Evolutionary conservation across 2,797 vertebrate genomes (phyloP).

Genomic region (Euthynnus affinis): DNA sequence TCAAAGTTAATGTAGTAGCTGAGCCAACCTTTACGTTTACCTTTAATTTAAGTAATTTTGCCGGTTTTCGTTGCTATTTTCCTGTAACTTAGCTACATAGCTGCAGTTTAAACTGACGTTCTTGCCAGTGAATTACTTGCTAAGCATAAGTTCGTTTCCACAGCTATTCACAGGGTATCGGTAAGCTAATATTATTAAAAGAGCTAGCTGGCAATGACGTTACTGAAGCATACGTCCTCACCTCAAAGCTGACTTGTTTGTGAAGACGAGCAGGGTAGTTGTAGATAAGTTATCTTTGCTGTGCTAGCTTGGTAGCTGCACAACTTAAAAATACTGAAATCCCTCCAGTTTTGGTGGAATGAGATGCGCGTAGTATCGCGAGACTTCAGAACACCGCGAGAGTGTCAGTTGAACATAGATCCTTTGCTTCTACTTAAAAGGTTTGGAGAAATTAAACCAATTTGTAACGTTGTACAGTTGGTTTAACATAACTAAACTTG

Average conservation of each 20-base stretch:
- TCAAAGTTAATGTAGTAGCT: not conserved
- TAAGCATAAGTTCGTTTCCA: not conserved
- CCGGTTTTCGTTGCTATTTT: not conserved
- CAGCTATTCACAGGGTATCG: not conserved
- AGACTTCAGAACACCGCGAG: conserved; percentile 13
- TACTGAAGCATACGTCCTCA: not conserved
- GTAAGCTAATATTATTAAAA: not conserved
- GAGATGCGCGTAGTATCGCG: conserved; percentile 34
- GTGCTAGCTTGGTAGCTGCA: conserved; percentile 50
- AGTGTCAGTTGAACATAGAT: not conserved
- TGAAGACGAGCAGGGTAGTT: not conserved
- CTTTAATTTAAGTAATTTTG: not conserved
- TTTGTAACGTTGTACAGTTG: not conserved
- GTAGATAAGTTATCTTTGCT: conserved; percentile 2
- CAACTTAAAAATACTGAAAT: conserved; percentile 24
- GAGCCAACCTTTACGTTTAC: not conserved
- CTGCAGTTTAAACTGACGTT: no score
- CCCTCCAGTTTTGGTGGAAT: conserved; percentile 72
- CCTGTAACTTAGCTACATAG: not conserved
- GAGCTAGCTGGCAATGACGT: rapidly evolving
- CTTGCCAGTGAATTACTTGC: rapidly evolving
- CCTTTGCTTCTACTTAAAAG: not conserved
- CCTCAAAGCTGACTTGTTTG: conserved; percentile 30
- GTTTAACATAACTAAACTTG: not conserved
- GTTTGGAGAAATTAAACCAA: not conserved